phyloP scores from a whole-genome alignment of 2,797 vertebrate genomes.

The Scyliorhinus canicula region DNA sequence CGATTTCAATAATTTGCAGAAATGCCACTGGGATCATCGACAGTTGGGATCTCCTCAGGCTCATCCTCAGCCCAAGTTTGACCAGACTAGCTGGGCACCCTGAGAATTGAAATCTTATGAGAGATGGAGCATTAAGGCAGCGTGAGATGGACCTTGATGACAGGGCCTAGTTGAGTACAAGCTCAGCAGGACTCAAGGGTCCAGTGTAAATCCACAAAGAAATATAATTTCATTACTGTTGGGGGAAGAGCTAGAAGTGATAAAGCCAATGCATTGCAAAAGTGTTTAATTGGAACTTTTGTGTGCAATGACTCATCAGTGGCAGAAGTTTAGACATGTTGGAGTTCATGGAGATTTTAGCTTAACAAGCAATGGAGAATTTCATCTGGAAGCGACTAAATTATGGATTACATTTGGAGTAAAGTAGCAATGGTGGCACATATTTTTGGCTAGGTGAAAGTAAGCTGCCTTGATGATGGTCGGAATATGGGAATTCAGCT shows the following conservation, averaged over 20 bases:
- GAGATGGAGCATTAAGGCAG: neutral
- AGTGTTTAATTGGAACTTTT: neutral
- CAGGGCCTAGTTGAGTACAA: neutral
- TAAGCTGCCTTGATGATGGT: neutral
- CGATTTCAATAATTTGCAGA: no score
- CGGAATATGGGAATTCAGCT: neutral
- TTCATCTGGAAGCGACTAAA: neutral
- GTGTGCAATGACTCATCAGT: neutral
- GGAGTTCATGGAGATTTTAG: neutral
- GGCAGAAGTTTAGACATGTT: neutral
- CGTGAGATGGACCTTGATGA: neutral
- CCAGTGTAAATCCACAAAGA: neutral
- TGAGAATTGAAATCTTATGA: neutral
- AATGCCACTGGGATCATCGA: no score
- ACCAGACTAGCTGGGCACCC: neutral
- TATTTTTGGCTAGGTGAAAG: neutral
- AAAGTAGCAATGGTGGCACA: neutral
- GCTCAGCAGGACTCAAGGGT: neutral
- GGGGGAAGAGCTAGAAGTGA: neutral
- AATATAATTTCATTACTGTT: neutral
- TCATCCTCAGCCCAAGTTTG: neutral
- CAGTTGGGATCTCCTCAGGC: no score
- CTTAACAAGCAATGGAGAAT: neutral
- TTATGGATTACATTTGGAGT: no score
- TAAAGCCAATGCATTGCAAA: neutral